phyloP scores from a whole-genome alignment of 1,140 invertebrate species.

The Habropoda laboriosa region DNA sequence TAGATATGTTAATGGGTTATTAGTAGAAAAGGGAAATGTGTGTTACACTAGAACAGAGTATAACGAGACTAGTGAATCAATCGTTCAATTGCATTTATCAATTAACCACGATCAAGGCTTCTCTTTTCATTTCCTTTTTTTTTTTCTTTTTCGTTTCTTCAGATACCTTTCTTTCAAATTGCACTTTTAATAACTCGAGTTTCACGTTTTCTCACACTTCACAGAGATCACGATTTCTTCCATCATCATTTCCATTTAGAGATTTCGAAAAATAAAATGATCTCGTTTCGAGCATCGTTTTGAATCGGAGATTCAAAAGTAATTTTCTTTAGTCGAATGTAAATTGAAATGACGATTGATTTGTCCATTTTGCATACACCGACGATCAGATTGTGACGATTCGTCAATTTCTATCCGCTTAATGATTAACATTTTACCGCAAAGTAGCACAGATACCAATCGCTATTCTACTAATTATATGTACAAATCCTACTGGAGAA shows the following conservation, averaged over 20 bases:
- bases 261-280: not conserved
- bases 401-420: conserved; percentile 13
- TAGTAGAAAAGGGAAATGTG: not conserved
- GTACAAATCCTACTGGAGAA: conserved; percentile 35
- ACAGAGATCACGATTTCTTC: not conserved
- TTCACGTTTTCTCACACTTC: not conserved
- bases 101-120: not conserved
- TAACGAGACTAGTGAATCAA: conserved; percentile 22
- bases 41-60: conserved; percentile 21
- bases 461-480: conserved; percentile 17
- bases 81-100: conserved; percentile 15
- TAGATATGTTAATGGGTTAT: not conserved
- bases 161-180: too few species aligned
- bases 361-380: not conserved
- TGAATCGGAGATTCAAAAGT: too few species aligned
- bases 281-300: not conserved
- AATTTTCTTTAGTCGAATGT: too few species aligned
- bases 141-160: not conserved
- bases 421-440: not conserved
- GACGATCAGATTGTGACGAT: too few species aligned
- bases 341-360: not conserved
- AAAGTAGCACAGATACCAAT: conserved; percentile 3
- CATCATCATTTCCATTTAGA: too few species aligned
- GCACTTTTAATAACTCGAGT: not conserved
- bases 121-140: not conserved